Conservation (phyloP, 1,140 invertebrate species). For the Drosophila sturtevanti region DNA sequence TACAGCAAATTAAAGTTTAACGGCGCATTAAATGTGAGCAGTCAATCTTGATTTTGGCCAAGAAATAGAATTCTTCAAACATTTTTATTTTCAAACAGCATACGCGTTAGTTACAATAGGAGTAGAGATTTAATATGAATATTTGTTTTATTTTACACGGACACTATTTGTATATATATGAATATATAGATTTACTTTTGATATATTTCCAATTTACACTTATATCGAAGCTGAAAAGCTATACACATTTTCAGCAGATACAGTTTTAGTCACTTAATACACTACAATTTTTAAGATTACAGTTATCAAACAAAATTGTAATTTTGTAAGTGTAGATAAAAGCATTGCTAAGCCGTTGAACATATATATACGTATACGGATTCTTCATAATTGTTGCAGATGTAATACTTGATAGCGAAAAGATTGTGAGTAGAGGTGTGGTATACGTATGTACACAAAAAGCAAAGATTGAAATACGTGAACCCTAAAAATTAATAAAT, state of each 20-base stretch:
- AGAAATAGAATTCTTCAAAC: conserved; percentile 42
- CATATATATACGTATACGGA: conserved; percentile 34
- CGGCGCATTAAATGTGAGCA: no score
- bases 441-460: conserved; percentile 36
- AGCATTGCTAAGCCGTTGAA: conserved; percentile 71
- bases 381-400: conserved; percentile 50
- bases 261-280: conserved; percentile 49
- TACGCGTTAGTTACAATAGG: conserved; percentile 75
- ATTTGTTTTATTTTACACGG: conserved; percentile 63
- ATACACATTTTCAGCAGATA: conserved; percentile 44
- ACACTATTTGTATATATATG: conserved; percentile 40
- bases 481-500: conserved; percentile 55
- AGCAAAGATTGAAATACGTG: conserved; percentile 58
- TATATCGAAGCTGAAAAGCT: conserved; percentile 55
- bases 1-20: conserved; percentile 1
- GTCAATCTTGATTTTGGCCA: no score
- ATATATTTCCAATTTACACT: conserved; percentile 65
- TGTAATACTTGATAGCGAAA: conserved; percentile 70
- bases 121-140: conserved; percentile 68
- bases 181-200: conserved; percentile 42
- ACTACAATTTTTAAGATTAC: conserved; percentile 34
- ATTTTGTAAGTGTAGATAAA: conserved; percentile 48
- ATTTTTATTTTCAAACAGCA: conserved; percentile 77
- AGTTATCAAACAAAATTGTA: conserved; percentile 41
- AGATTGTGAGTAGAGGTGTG: conserved; percentile 33